These are phyloP conservation scores for Napeogenes inachia DNA, from an alignment of 2,888 invertebrate species.

Conservation along the genomic window DNA sequence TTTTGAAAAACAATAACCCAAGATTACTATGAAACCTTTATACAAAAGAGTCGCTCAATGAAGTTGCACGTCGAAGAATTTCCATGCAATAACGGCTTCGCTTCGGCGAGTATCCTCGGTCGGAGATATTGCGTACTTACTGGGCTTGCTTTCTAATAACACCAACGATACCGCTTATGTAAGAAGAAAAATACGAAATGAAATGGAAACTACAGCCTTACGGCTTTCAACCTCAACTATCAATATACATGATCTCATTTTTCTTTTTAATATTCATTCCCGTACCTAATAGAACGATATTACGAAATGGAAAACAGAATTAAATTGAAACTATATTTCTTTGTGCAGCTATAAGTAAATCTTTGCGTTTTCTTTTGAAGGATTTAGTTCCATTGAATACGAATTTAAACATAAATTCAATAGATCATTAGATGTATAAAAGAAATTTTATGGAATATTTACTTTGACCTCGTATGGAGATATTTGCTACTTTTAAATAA, in stretches of 20 bases:
- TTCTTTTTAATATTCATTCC: constrained; percentile 43
- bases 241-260: constrained; percentile 46
- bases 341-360: background rate
- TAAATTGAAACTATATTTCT: constrained; percentile 1
- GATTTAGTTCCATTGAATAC: background rate
- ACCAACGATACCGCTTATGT: constrained; percentile 68
- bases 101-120: constrained; percentile 59
- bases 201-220: constrained; percentile 66
- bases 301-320: constrained; percentile 3
- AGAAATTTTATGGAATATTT: no score
- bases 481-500: no score
- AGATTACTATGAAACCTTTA: constrained; percentile 68
- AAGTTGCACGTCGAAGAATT: constrained; percentile 74
- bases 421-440: no score
- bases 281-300: constrained; percentile 6
- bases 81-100: constrained; percentile 74
- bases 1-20: constrained; percentile 75
- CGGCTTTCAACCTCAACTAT: constrained; percentile 62
- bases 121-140: constrained; percentile 75
- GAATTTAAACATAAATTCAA: background rate
- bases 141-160: constrained; percentile 71
- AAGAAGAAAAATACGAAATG: constrained; percentile 68
- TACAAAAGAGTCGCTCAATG: constrained; percentile 71
- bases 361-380: background rate
- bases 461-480: no score